Evolutionary conservation across 1,140 invertebrate species (phyloP), one percentile per base, ranked within the genome.

Genomic region (Sycobia sp.): DNA sequence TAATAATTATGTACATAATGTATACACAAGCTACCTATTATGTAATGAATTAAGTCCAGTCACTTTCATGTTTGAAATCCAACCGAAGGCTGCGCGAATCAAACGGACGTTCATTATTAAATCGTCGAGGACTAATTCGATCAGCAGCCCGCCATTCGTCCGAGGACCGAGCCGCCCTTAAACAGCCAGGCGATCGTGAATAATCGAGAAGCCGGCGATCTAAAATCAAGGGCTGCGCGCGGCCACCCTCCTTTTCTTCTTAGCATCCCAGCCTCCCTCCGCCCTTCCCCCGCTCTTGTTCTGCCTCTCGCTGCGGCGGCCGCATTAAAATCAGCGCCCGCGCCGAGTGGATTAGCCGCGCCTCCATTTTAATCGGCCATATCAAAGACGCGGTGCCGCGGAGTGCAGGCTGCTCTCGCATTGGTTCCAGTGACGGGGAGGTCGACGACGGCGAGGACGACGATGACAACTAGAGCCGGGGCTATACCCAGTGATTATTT

Each of bases 401-500:
- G n/a, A n/a, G n/a, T n/a, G n/a, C n/a, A n/a, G n/a, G n/a, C n/a
- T n/a, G n/a, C n/a, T n/a, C n/a, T n/a, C n/a, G n/a, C n/a, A n/a
- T n/a, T n/a, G n/a, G n/a, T n/a, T n/a, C n/a, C n/a, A n/a, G n/a
- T n/a, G n/a, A n/a, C n/a, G n/a, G n/a, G n/a, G n/a, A n/a, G n/a
- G n/a, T n/a, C n/a, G n/a, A 20, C 32, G 18, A 22, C 16, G 27
- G 18, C 32, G 22, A 36, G 3, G 41, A 49, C 29, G 22, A 38
- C 8, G 23, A 27, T 14, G 29, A 54, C 22, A 8, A 20, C 27
- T 10, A 10, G 53, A 44, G 44, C 8, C 23, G 22, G 3, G 13
- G 46, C 29, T n/a, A n/a, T n/a, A 46, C 9, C 10, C 10, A 65
- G 64, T 73, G 75, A 77, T 77, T 76, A 76, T 63, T 70, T 68